phyloP scores from a whole-genome alignment of 2,113 vertebrate genomes.

The Cariama cristata region DNA sequence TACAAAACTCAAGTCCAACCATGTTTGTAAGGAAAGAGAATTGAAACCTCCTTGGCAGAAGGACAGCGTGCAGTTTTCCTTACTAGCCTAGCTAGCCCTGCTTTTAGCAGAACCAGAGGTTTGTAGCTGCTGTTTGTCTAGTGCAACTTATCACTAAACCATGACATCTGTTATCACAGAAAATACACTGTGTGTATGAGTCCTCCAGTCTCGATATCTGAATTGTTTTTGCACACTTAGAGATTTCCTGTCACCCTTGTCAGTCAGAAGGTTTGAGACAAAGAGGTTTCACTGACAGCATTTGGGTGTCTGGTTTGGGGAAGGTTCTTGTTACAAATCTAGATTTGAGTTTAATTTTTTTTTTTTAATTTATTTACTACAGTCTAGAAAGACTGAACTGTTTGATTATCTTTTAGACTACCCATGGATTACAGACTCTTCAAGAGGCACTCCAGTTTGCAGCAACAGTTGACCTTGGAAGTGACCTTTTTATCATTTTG shows the following conservation, averaged over 20 bases:
- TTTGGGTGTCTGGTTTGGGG: background rate
- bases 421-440: constrained; percentile 73
- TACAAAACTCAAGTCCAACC: background rate
- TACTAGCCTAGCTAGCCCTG: background rate
- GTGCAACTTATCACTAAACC: background rate
- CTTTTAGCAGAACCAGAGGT: background rate
- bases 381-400: background rate
- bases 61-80: background rate
- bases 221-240: rapidly evolving
- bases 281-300: background rate
- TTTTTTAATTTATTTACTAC: background rate
- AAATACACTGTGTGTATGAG: background rate
- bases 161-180: background rate
- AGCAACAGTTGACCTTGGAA: constrained; percentile 79
- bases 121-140: background rate
- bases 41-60: background rate
- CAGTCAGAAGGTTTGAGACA: background rate
- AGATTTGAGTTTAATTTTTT: background rate
- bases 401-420: constrained; percentile 76
- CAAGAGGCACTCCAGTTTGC: constrained; percentile 75
- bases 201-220: background rate
- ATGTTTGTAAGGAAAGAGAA: background rate
- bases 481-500: constrained; percentile 67
- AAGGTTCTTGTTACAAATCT: background rate
- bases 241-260: background rate